These are phyloP conservation scores for Steatornis caripensis DNA, from an alignment of 2,113 vertebrate species.

Conservation along the genomic window DNA sequence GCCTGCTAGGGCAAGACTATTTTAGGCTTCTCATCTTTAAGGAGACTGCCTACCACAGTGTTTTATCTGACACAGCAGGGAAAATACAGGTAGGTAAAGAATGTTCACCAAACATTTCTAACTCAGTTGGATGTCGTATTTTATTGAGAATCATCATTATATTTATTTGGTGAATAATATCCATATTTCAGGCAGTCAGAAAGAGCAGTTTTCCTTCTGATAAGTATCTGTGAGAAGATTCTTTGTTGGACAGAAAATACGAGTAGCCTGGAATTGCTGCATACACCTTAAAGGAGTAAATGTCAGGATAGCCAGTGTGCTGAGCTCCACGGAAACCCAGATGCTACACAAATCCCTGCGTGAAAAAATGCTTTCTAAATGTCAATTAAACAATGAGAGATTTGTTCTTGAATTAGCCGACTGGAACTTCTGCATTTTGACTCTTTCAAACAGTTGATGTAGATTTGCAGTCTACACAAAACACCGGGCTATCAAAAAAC, in stretches of 20 bases:
- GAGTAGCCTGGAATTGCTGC: neutral
- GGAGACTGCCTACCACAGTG: conserved; percentile 25
- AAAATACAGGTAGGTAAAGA: conserved; percentile 1
- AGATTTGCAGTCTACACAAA: neutral
- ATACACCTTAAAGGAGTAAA: neutral
- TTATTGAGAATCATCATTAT: neutral
- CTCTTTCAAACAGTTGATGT: neutral
- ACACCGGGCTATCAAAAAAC: neutral
- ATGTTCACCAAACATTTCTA: neutral
- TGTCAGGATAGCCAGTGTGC: neutral
- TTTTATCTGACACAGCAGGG: conserved; percentile 5
- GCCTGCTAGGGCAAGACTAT: neutral
- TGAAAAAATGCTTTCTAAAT: neutral
- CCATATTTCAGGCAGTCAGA: neutral
- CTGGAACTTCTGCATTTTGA: neutral
- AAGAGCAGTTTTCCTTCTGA: neutral
- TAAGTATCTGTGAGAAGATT: neutral
- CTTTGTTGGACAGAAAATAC: neutral
- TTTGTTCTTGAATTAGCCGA: neutral
- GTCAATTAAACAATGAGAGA: conserved; percentile 3
- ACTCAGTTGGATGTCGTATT: neutral
- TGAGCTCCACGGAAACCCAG: neutral
- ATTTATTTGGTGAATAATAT: neutral
- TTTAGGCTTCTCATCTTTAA: conserved; percentile 26
- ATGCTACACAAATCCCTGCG: neutral